These are phyloP conservation scores for Semotilus atromaculatus DNA, from an alignment of 2,797 vertebrate species.

Conservation along the genomic window DNA sequence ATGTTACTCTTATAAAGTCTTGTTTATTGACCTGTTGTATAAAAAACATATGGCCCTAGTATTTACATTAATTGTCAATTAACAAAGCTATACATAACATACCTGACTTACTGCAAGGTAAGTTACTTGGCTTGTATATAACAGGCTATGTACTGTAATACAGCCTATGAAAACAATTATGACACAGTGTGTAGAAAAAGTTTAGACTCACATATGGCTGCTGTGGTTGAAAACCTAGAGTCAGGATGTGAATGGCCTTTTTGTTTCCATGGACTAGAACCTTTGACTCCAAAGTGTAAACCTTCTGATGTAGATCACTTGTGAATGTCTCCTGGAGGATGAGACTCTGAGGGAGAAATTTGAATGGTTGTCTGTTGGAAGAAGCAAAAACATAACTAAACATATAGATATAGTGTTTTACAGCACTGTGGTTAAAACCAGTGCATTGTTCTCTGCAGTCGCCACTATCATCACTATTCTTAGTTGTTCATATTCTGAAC, in stretches of 20 bases:
- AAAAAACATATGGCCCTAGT: background rate
- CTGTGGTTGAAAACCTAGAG: conserved; percentile 77
- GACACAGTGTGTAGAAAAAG: background rate
- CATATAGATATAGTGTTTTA: background rate
- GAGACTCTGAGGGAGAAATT: conserved; percentile 77
- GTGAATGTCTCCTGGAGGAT: conserved; percentile 85
- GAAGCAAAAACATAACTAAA: conserved; percentile 35
- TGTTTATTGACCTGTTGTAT: background rate
- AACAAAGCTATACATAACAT: background rate
- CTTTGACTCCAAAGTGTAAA: conserved; percentile 84
- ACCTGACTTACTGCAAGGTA: background rate
- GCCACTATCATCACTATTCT: background rate
- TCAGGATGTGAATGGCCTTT: conserved; percentile 81
- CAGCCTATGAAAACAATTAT: background rate
- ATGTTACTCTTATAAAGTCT: background rate
- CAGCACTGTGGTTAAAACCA: background rate
- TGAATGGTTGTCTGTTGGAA: conserved; percentile 83
- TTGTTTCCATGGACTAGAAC: conserved; percentile 72
- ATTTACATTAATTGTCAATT: background rate
- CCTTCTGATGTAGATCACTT: conserved; percentile 74
- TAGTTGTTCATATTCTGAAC: background rate
- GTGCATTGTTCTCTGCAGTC: background rate
- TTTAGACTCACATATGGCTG: conserved; percentile 82
- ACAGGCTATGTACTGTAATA: background rate
- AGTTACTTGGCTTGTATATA: background rate